phyloP scores from a whole-genome alignment of 2,113 vertebrate species.

The Anser brachyrhynchus region DNA sequence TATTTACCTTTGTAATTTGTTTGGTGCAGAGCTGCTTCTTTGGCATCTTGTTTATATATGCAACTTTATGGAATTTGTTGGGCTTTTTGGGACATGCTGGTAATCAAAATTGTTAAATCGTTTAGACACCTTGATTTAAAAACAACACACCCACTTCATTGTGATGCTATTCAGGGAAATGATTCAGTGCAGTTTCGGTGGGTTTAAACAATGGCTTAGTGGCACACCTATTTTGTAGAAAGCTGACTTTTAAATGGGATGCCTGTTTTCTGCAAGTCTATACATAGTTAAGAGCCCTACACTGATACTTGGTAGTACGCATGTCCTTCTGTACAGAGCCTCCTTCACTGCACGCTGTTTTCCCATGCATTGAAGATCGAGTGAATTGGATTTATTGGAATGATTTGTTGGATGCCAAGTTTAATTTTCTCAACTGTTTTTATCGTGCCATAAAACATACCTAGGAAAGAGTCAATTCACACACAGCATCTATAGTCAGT shows the following conservation, averaged over 20 bases:
- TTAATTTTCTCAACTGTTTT: neutral
- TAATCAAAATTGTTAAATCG: conserved; percentile 12
- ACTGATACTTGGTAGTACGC: neutral
- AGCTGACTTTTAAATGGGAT: conserved; percentile 46
- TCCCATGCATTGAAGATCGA: neutral
- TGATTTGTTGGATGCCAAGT: neutral
- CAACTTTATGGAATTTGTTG: neutral
- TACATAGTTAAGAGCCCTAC: neutral
- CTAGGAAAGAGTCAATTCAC: neutral
- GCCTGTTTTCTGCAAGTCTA: conserved; percentile 45
- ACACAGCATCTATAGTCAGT: neutral
- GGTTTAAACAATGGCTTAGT: conserved; percentile 64
- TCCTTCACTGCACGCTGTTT: neutral
- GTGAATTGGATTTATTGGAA: neutral
- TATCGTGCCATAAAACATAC: neutral
- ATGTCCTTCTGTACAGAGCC: neutral
- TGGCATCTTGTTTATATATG: neutral
- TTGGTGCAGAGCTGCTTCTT: neutral
- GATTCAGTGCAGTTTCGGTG: conserved; percentile 67
- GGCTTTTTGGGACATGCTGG: neutral
- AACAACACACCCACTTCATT: conserved; percentile 54
- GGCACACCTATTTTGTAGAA: conserved; percentile 69
- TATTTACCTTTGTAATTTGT: neutral
- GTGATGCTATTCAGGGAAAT: conserved; percentile 68
- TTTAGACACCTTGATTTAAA: conserved; percentile 58